Evolutionary conservation across 2,113 vertebrate genomes (phyloP), one percentile per base, ranked within the genome.

Genomic region (Puntigrus tetrazona): DNA sequence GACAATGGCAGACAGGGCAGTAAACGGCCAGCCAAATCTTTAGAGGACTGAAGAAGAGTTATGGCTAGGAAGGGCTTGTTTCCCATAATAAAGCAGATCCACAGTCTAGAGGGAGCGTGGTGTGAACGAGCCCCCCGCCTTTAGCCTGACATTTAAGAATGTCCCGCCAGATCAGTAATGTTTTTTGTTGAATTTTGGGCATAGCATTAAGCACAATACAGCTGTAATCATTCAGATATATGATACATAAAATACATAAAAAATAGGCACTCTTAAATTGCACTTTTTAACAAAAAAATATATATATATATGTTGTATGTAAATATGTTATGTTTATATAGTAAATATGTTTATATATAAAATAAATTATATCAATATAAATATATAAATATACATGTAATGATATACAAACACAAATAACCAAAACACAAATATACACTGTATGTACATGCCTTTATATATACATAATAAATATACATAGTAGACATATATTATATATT

Each of bases 41-140:
- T 84, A 55, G 70, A 76, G 72, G 78, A 86, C 75, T 73, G 82
- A 65, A 69, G 70, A 69, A 86, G 85, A 88, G 84, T 81, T 91
- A 84, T 86, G 87, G 70, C 78, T 84, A 90, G 87, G 84, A 88
- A 90, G 63, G 84, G 41, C 86, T 88, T 80, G 86, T 87, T 90
- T 88, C 89, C 87, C 87, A 90, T 88, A 90, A 90, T 86, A 86
- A 90, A 90, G 43, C 82, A 87, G 80, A 75, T 69, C 81, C 72
- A 84, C 65, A 82, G 57, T 81, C 87, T 72, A 70, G 27, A 73
- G 76, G 61, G 76, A 70, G n/a, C 41, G 5, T 27, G 52, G 82
- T 50, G 82, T 76, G 85, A 70, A 84, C n/a, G 57, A 57, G 65
- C 45, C 77, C 63, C 76, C 75, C 73, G 63, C 36, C 36, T 83